These are phyloP conservation scores for Lerema accius DNA, from an alignment of 1,140 invertebrate genomes.

Conservation along the genomic window DNA sequence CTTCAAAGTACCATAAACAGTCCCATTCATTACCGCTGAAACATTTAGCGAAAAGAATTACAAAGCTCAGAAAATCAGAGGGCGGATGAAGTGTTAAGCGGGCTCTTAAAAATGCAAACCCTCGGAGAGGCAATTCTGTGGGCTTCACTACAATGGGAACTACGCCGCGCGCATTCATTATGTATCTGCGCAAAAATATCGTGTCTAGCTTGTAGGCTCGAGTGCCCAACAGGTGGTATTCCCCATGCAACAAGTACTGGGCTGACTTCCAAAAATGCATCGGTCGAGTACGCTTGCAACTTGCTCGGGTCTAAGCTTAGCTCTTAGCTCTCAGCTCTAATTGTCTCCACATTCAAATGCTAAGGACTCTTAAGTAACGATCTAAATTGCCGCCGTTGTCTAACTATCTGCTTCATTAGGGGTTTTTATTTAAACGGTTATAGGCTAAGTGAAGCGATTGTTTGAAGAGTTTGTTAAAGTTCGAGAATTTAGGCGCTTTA, in stretches of 20 bases:
- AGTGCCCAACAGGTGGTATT: conserved; percentile 64
- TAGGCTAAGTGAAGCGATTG: neutral
- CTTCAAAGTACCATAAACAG: too few relatives aligned
- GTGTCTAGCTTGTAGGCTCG: conserved; percentile 53
- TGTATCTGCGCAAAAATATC: conserved; percentile 76
- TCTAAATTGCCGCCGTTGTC: conserved; percentile 8
- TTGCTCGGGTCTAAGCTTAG: conserved; percentile 43
- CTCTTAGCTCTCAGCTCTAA: conserved; percentile 42
- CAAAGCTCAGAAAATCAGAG: conserved; percentile 1
- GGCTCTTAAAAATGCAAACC: conserved; percentile 64
- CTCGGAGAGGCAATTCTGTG: conserved; percentile 50
- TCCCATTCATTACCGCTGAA: too few relatives aligned
- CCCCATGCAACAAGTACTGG: conserved; percentile 75
- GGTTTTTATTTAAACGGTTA: conserved; percentile 11
- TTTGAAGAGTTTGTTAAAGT: too few relatives aligned
- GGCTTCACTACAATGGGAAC: conserved; percentile 59
- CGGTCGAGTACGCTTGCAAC: conserved; percentile 55
- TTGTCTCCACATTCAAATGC: conserved; percentile 46
- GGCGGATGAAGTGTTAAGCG: conserved; percentile 26
- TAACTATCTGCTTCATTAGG: neutral
- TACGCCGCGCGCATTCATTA: conserved; percentile 72
- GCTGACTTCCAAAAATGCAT: conserved; percentile 80
- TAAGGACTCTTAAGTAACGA: conserved; percentile 47
- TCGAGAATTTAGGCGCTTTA: too few relatives aligned
- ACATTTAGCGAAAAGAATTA: conserved; percentile 10